Evolutionary conservation across 1,140 invertebrate genomes (phyloP).

Genomic region (Piezodorus guildinii): DNA sequence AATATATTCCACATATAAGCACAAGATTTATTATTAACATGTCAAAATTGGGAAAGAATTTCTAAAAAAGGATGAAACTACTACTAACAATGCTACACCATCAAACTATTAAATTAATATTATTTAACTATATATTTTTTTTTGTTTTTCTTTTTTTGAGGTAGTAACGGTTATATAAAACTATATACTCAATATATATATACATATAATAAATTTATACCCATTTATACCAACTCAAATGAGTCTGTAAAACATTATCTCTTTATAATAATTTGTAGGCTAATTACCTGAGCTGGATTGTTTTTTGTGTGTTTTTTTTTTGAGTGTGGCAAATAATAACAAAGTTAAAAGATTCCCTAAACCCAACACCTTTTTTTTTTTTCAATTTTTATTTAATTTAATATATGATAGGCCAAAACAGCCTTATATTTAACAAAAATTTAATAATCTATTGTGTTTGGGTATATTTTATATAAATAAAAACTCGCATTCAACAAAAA

Average conservation of each 20-base stretch:
- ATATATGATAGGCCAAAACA: background rate
- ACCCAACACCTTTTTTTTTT: constrained; percentile 4
- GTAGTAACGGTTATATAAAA: constrained; percentile 14
- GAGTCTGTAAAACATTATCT: too few species aligned
- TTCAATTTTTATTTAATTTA: background rate
- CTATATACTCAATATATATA: background rate
- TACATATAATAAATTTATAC: too few species aligned
- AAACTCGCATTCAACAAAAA: background rate
- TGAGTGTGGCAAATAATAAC: background rate
- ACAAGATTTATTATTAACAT: too few species aligned
- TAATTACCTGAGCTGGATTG: constrained; percentile 8
- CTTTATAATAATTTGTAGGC: background rate
- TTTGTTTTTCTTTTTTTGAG: background rate
- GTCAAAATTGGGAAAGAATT: too few species aligned
- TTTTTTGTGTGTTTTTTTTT: constrained; percentile 1
- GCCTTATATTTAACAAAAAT: background rate
- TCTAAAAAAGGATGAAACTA: too few species aligned
- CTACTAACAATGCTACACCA: too few species aligned
- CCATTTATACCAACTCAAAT: too few species aligned
- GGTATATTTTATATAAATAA: too few species aligned
- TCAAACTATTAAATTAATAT: too few species aligned
- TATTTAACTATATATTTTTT: background rate
- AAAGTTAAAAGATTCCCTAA: background rate
- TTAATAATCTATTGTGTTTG: too few species aligned
- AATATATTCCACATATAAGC: background rate